Conservation (phyloP, 1,140 invertebrate species). For the Oreohelix idahoensis region DNA sequence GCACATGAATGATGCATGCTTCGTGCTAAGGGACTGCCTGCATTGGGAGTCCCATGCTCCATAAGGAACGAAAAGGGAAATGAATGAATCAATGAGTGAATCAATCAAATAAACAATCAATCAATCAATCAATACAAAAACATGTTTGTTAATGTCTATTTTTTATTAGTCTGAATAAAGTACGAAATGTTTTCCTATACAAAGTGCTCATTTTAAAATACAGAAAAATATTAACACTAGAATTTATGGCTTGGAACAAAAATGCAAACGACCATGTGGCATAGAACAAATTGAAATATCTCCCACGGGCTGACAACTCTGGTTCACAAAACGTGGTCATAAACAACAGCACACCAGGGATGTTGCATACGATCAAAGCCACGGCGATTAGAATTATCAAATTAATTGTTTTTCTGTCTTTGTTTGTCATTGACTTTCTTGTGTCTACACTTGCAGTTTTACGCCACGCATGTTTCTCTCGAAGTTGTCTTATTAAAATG, state of each 20-base stretch:
- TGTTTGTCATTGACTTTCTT: neutral
- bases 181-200: slow-evolving; percentile 2
- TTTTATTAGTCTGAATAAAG: too few relatives aligned
- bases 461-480: neutral
- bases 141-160: too few relatives aligned
- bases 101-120: too few relatives aligned
- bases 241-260: too few relatives aligned
- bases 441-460: neutral
- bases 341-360: neutral
- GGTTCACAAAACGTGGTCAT: neutral
- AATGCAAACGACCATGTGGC: neutral
- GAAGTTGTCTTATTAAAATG: neutral
- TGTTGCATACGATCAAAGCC: neutral
- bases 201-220: slow-evolving; percentile 9
- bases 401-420: neutral
- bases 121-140: too few relatives aligned
- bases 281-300: slow-evolving; percentile 12
- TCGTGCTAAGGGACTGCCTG: too few relatives aligned
- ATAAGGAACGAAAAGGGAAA: too few relatives aligned
- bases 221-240: too few relatives aligned
- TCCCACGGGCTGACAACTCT: neutral
- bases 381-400: neutral
- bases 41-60: too few relatives aligned
- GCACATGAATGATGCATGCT: too few relatives aligned
- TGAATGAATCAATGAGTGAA: too few relatives aligned